Evolutionary conservation across 2,113 vertebrate species (phyloP), one percentile per base, ranked within the genome.

Genomic region (Triplophysa tibetana): DNA sequence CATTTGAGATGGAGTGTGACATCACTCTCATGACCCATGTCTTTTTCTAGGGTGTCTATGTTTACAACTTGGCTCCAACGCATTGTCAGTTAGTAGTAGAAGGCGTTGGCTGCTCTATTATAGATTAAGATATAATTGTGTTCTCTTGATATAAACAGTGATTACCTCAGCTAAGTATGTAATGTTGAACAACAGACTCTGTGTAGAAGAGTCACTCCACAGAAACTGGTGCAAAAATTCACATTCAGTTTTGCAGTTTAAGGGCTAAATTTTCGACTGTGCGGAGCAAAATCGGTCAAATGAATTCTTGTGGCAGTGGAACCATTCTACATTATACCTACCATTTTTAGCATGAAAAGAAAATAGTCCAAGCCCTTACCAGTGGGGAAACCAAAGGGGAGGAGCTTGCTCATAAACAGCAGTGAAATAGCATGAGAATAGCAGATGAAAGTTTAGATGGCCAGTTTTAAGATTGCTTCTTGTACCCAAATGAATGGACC

Each of bases 251-350:
- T 74, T 75, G 41, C 1, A 72, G 24, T 5, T 77, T 80, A 54
- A 54, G 41, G 0, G 19, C 75, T 43, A 56, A 48, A 45, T 67
- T 75, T 60, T 12, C 50, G 70, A 70, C 3, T 80, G 77, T 70
- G 76, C 67, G 5, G 24, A 85, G 66, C 80, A 69, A 52, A 82
- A 52, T 61, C 26, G 24, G 23, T 56, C 75, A 67, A 65, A 69
- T 72, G 8, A 83, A 88, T 90, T 86, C 79, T 84, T 89, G 89
- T 86, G 88, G 85, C 64, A 10, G 54, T 73, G 8, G 80, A 85
- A 62, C 75, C 11, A 14, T 73, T 21, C 64, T 77, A 73, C 33
- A 52, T 83, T 69, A 29, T 75, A 67, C 61, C 73, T 83, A 79
- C 77, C 63, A 80, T 70, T 62, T 75, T 61, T 76, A 50, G 38